Conservation (phyloP, 2,888 invertebrate species). For the Lasiommata megera region DNA sequence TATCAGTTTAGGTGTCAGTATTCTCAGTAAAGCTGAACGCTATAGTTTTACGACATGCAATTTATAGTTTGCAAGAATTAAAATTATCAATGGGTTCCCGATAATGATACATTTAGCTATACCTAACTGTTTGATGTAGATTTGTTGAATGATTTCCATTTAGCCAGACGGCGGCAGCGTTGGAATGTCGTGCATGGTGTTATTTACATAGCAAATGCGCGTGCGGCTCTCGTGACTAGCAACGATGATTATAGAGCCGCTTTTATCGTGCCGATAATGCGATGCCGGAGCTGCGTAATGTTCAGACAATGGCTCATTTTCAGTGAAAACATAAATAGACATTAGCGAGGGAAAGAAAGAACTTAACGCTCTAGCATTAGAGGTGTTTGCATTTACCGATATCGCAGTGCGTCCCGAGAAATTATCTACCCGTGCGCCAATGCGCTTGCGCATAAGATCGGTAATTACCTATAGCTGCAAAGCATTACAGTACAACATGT, state of each 20-base stretch:
- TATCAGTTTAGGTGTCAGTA: constrained; percentile 39
- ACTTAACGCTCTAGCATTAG: constrained; percentile 40
- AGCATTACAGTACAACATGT: constrained; percentile 35
- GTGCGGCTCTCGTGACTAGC: constrained; percentile 62
- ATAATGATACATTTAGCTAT: neutral
- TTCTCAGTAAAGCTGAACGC: neutral
- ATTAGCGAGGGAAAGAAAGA: constrained; percentile 56
- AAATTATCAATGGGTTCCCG: neutral
- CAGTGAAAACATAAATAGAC: constrained; percentile 51
- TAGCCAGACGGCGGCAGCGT: constrained; percentile 34
- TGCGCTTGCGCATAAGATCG: constrained; percentile 28
- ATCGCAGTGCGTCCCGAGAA: constrained; percentile 30
- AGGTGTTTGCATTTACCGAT: constrained; percentile 36
- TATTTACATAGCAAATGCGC: constrained; percentile 62
- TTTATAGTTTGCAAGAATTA: neutral
- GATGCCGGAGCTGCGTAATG: constrained; percentile 60
- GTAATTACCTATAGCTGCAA: constrained; percentile 34
- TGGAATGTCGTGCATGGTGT: constrained; percentile 57
- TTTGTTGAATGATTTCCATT: constrained; percentile 49
- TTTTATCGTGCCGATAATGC: constrained; percentile 65
- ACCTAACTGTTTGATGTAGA: constrained; percentile 25
- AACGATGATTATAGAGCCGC: constrained; percentile 64
- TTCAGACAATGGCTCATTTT: constrained; percentile 52
- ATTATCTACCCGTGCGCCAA: constrained; percentile 24
- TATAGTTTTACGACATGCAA: neutral